Base-by-base conservation (phyloP, 1,140 invertebrate genomes). In the Procambarus virginalis region DNA sequence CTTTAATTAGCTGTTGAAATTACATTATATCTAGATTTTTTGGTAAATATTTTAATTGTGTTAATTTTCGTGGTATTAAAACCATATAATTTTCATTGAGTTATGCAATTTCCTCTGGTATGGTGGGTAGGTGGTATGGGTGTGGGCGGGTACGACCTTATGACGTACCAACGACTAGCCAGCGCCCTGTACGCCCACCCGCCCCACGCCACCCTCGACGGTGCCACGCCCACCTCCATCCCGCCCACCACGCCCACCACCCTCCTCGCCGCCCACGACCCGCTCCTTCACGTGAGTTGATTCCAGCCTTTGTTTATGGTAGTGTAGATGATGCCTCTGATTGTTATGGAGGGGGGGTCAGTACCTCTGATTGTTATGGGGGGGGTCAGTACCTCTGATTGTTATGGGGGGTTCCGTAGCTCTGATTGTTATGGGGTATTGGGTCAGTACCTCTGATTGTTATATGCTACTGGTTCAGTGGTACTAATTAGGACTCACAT, bases 131-230 rank as follows among this genome's bases (percentile, higher is more conserved):
- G 90, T 22, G 85, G 85, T n/a, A 82, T 91, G 73, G 84, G 90
- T n/a, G 85, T 91, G 34, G 85, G 84, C 46, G 84, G 90, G n/a
- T 91, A 91, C 81, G 90, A 91, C 80, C 90, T 91, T 17, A 91
- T 91, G 90, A 91, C 90, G 9, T 91, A 91, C 84, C 90, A 91
- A 55, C 84, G 90, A 5, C 76, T 91, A 34, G 90, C 90, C 58
- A 91, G 90, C 60, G 90, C 85, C 73, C 68, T 91, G 48, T 91
- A 91, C 68, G 90, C 90, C 90, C 90, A 91, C 60, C 90, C 90
- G 22, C 90, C 90, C 85, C 84, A 86, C 68, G 84, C 90, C 58
- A 82, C 84, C 60, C 85, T 91, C 49, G 90, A 91, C 79, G 79
- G 79, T n/a, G 70, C 84, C 73, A 84, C 90, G 80, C 84, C 84